phyloP scores from a whole-genome alignment of 2,797 vertebrate species.

The Enteromius argenteus region DNA sequence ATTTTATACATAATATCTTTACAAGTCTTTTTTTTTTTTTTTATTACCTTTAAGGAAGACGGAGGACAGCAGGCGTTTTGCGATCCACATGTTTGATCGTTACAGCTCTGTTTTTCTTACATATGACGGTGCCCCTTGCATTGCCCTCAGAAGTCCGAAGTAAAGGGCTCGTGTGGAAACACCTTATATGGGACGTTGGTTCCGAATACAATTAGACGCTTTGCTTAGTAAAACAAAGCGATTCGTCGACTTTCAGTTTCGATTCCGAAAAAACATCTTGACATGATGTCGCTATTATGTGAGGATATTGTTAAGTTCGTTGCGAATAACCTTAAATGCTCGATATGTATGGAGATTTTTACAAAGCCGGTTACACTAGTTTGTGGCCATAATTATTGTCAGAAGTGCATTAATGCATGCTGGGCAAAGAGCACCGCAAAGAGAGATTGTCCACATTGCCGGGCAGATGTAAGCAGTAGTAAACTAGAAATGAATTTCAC shows the following conservation, averaged over 20 bases:
- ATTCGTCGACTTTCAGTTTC: constrained; percentile 22
- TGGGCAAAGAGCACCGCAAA: background rate
- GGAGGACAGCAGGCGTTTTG: constrained; percentile 66
- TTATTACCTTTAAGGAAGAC: constrained; percentile 68
- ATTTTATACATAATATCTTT: background rate
- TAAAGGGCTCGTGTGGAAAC: constrained; percentile 24
- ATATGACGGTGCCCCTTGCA: background rate
- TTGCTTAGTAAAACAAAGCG: background rate
- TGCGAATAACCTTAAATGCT: constrained; percentile 54
- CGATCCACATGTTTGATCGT: constrained; percentile 71
- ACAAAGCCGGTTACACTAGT: constrained; percentile 55
- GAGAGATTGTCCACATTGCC: constrained; percentile 52
- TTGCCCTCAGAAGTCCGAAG: background rate
- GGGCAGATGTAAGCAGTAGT: background rate
- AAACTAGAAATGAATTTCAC: constrained; percentile 51
- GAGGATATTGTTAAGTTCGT: constrained; percentile 34
- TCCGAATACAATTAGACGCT: background rate
- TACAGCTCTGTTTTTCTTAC: background rate
- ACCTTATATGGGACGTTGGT: background rate
- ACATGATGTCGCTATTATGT: background rate
- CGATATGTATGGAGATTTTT: constrained; percentile 59
- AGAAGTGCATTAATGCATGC: constrained; percentile 36
- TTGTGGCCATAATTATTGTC: constrained; percentile 65
- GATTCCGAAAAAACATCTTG: background rate
- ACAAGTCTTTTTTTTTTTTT: constrained; percentile 55